phyloP scores from a whole-genome alignment of 2,888 invertebrate genomes.

The Ichneumoninae sp. region DNA sequence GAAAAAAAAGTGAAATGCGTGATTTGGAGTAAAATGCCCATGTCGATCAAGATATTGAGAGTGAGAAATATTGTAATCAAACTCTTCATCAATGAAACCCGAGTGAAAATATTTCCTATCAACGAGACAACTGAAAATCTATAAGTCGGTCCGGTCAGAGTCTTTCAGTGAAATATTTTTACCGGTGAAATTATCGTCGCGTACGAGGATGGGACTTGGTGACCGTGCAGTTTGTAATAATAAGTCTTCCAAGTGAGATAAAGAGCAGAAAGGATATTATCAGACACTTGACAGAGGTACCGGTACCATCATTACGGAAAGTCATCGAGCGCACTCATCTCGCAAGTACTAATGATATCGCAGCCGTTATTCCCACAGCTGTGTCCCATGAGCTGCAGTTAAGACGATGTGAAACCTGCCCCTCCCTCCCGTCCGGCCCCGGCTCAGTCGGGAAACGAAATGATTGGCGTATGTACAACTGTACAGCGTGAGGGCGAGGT shows the following conservation, averaged over 20 bases:
- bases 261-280: constrained; percentile 23
- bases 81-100: constrained; percentile 33
- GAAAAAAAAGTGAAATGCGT: constrained; percentile 9
- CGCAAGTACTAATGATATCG: not conserved
- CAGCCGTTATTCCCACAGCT: not conserved
- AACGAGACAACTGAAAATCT: not conserved
- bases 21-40: constrained; percentile 21
- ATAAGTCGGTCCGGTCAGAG: not conserved
- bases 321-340: not conserved
- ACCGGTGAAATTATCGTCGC: not conserved
- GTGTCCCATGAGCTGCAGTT: not conserved
- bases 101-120: not conserved
- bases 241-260: constrained; percentile 54
- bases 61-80: constrained; percentile 25
- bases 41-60: constrained; percentile 33
- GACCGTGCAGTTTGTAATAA: constrained; percentile 47
- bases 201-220: constrained; percentile 36
- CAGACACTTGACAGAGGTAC: not conserved
- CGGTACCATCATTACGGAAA: not conserved
- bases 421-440: no score
- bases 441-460: not conserved
- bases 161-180: not conserved
- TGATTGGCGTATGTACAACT: not conserved
- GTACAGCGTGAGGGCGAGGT: not conserved
- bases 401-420: not conserved